Evolutionary conservation across 2,888 invertebrate species (phyloP).

Genomic region (Thymelicus lineola): DNA sequence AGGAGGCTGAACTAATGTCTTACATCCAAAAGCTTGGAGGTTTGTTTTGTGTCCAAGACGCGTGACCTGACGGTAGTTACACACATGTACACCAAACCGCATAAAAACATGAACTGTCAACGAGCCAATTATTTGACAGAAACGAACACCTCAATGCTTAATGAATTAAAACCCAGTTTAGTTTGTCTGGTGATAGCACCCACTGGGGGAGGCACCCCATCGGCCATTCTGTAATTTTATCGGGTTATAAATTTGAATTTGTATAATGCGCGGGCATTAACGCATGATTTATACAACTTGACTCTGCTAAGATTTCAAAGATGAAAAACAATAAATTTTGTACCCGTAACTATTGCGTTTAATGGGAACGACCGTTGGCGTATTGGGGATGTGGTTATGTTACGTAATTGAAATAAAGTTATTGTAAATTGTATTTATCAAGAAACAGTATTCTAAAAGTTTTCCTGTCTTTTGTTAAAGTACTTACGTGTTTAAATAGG

Average conservation of each 20-base stretch:
- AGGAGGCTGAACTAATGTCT: no score
- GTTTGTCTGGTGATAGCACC: slow-evolving; percentile 61
- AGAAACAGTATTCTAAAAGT: no score
- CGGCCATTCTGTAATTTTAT: slow-evolving; percentile 83
- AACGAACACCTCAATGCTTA: slow-evolving; percentile 51
- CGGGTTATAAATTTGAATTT: slow-evolving; percentile 86
- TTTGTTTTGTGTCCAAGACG: no score
- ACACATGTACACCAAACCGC: slow-evolving; percentile 7
- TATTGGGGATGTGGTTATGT: slow-evolving; percentile 54
- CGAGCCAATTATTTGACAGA: slow-evolving; percentile 37
- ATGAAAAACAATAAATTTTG: slow-evolving; percentile 85
- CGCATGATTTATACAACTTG: slow-evolving; percentile 84
- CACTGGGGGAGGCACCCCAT: slow-evolving; percentile 61
- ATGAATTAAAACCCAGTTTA: slow-evolving; percentile 80
- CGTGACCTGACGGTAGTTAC: no score
- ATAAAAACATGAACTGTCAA: slow-evolving; percentile 20
- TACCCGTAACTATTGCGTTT: slow-evolving; percentile 82
- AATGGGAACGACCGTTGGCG: slow-evolving; percentile 59
- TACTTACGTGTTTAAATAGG: no score
- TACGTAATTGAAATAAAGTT: slow-evolving; percentile 6
- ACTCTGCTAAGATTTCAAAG: slow-evolving; percentile 85
- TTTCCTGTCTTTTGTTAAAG: no score
- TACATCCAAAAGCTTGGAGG: no score
- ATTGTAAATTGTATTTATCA: no score
- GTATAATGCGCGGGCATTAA: slow-evolving; percentile 84